Evolutionary conservation across 2,113 vertebrate species (phyloP).

Genomic region (Zeus faber): DNA sequence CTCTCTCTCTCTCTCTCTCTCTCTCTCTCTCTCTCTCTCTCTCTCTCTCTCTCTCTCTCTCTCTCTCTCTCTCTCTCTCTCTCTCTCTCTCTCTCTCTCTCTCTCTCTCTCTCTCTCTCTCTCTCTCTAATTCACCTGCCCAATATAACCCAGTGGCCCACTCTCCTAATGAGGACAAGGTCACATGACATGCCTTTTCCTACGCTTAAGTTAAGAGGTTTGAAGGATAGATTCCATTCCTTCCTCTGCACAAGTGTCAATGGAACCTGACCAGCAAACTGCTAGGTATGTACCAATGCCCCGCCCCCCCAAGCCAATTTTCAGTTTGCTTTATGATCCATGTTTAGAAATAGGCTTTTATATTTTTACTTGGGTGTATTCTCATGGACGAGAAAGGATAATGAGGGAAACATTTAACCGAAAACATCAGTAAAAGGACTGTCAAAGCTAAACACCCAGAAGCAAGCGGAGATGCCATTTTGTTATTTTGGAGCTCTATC

Average conservation of each 20-base stretch:
- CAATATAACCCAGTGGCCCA: conserved; percentile 56
- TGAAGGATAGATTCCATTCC: conserved; percentile 57
- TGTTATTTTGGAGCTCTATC: conserved; percentile 18
- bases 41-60: not conserved
- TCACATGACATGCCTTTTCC: conserved; percentile 61
- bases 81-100: conserved; percentile 11
- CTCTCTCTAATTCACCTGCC: conserved; percentile 45
- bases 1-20: not conserved
- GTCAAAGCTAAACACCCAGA: conserved; percentile 13
- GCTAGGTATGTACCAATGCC: conserved; percentile 54
- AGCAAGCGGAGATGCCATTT: conserved; percentile 18
- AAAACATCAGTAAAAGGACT: not conserved
- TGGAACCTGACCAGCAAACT: conserved; percentile 51
- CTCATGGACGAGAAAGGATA: conserved; percentile 15
- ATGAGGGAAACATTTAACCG: conserved; percentile 21
- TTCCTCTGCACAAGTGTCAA: conserved; percentile 47
- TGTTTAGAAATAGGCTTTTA: conserved; percentile 22
- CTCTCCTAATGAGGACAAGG: conserved; percentile 53
- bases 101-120: conserved; percentile 2
- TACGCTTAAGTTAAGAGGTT: conserved; percentile 63
- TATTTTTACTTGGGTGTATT: conserved; percentile 23
- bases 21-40: not conserved
- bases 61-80: conserved; percentile 4
- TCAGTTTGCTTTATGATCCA: conserved; percentile 17
- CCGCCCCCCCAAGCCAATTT: conserved; percentile 19